A percentile compares a stretch with the other conserved stretches of the same genome.
Conservation (phyloP, 2,888 invertebrate species). For the Embidobia sp. region DNA sequence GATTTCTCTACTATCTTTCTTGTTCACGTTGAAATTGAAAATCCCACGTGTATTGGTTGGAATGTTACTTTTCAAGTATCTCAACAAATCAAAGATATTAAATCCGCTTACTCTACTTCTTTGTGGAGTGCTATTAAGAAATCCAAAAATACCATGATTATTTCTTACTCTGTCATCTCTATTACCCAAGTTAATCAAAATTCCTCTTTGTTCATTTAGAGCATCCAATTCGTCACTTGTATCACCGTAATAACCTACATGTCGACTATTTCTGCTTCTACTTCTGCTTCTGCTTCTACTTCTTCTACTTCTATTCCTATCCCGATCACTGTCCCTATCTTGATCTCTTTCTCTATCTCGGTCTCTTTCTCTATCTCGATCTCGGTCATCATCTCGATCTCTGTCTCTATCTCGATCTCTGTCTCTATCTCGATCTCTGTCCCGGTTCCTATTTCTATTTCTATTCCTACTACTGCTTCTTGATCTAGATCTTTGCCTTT, state of each 20-base stretch:
- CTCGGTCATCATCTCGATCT: no score
- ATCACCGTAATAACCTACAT: no score
- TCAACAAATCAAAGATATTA: no score
- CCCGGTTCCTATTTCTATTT: no score
- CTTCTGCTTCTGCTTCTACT: not conserved
- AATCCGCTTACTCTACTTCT: no score
- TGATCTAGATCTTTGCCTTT: no score
- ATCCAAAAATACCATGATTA: conserved; percentile 2
- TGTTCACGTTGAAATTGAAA: not conserved
- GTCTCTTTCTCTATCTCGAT: not conserved
- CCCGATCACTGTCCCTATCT: not conserved
- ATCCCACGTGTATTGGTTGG: not conserved
- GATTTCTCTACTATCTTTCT: not conserved
- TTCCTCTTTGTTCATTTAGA: no score
- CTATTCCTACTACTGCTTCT: no score
- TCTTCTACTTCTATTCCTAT: not conserved
- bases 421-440: not conserved
- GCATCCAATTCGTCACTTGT: no score
- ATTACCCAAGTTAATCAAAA: no score
- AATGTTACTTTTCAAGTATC: not conserved
- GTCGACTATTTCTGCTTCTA: not conserved
- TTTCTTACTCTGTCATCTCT: not conserved
- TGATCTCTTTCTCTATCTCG: not conserved
- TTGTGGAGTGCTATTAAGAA: no score
- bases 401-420: not conserved